These are phyloP conservation scores for Ips nitidus DNA, from an alignment of 1,140 invertebrate genomes.

Conservation along the genomic window DNA sequence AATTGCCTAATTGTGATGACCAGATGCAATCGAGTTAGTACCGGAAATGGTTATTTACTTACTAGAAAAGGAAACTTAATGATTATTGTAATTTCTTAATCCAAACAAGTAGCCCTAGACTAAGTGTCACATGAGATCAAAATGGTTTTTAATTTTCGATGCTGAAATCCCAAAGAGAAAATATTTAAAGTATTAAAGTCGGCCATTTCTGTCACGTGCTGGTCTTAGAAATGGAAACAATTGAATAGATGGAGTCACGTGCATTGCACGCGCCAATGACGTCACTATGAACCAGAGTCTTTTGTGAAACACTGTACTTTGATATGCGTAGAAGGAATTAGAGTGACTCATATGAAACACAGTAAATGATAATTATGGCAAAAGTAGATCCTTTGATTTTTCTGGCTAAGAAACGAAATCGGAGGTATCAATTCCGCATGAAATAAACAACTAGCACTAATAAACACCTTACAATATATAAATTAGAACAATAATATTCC, in stretches of 20 bases:
- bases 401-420: no score
- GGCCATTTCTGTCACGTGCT: slow-evolving; percentile 48
- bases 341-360: slow-evolving; percentile 42
- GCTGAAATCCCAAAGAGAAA: slow-evolving; percentile 21
- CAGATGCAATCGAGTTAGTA: no score
- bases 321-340: slow-evolving; percentile 42
- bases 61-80: no score
- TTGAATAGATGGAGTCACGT: slow-evolving; percentile 45
- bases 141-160: no score
- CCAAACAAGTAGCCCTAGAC: no score
- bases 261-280: slow-evolving; percentile 44
- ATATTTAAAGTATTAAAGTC: slow-evolving; percentile 43
- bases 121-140: no score
- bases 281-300: slow-evolving; percentile 36
- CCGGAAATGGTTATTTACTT: no score
- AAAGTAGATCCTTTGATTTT: background rate
- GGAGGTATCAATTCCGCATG: no score
- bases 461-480: no score
- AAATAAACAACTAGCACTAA: no score
- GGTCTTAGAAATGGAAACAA: slow-evolving; percentile 48
- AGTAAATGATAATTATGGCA: slow-evolving; percentile 32
- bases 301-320: slow-evolving; percentile 38
- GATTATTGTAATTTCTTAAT: no score
- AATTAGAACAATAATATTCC: background rate
- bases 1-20: no score